phyloP scores from a whole-genome alignment of 2,797 vertebrate species.

The Calcarius lapponicus region DNA sequence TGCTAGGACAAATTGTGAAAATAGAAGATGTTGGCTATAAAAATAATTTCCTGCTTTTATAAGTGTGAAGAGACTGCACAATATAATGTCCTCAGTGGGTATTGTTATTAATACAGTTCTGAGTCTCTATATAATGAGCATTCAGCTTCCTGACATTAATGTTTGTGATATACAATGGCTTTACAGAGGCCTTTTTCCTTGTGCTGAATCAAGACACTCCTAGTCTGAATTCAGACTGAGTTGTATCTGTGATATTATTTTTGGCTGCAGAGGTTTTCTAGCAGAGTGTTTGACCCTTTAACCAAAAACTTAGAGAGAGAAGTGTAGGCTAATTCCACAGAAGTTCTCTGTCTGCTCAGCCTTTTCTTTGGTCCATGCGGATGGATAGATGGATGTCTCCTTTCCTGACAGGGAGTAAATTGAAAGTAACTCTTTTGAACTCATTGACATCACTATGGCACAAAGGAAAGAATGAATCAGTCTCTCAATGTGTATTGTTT shows the following conservation, averaged over 20 bases:
- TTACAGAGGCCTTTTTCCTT: neutral
- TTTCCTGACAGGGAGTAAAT: constrained; percentile 25
- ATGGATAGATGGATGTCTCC: neutral
- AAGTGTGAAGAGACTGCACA: neutral
- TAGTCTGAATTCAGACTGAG: neutral
- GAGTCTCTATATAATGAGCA: neutral
- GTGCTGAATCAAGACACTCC: neutral
- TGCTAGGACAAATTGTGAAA: neutral
- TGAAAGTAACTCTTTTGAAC: constrained; percentile 21
- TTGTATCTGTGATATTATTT: neutral
- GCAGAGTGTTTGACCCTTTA: neutral
- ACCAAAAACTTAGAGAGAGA: no score
- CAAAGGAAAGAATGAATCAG: neutral
- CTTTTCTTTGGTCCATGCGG: neutral
- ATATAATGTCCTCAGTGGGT: neutral
- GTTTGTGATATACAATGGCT: neutral
- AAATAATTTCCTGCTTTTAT: constrained; percentile 20
- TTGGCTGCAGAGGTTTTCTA: neutral
- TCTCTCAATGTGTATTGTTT: neutral
- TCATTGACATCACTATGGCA: neutral
- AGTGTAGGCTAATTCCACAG: neutral
- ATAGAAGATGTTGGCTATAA: constrained; percentile 14
- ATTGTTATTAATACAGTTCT: neutral
- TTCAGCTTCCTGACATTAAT: neutral
- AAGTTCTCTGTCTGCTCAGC: neutral